Percentiles rank a stretch among this genome's conserved stretches.
These are phyloP conservation scores for Dendrocincla tyrannina DNA, from an alignment of 2,797 vertebrate species.

Conservation along the genomic window DNA sequence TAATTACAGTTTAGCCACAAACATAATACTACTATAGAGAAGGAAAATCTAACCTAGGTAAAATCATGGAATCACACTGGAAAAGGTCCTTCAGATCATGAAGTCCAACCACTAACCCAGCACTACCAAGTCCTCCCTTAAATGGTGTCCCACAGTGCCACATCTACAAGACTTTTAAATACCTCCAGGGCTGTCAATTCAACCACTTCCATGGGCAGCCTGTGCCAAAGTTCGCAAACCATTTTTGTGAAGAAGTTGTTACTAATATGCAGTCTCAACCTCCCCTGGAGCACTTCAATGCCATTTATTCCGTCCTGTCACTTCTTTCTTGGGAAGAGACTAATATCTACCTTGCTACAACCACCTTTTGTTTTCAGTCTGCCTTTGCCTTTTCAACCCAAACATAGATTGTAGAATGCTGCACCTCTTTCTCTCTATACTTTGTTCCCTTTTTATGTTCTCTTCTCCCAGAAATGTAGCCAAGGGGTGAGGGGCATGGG, in stretches of 20 bases:
- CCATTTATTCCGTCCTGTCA: rapidly evolving
- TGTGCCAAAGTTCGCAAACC: not conserved
- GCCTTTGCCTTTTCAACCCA: not conserved
- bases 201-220: not conserved
- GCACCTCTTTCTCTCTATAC: not conserved
- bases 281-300: not conserved
- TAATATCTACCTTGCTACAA: rapidly evolving
- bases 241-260: not conserved
- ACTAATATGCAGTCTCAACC: not conserved
- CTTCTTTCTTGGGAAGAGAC: not conserved
- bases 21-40: not conserved
- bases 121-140: not conserved
- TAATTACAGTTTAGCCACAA: not conserved
- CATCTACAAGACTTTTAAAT: not conserved
- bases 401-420: not conserved
- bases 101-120: not conserved
- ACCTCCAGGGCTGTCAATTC: not conserved
- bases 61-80: not conserved
- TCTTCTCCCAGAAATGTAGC: not conserved
- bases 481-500: rapidly evolving
- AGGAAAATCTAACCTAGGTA: not conserved
- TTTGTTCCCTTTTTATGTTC: not conserved
- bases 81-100: not conserved
- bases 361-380: not conserved
- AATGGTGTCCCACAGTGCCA: not conserved